phyloP scores from a whole-genome alignment of 2,888 invertebrate species.

The Nomada goodeniana region DNA sequence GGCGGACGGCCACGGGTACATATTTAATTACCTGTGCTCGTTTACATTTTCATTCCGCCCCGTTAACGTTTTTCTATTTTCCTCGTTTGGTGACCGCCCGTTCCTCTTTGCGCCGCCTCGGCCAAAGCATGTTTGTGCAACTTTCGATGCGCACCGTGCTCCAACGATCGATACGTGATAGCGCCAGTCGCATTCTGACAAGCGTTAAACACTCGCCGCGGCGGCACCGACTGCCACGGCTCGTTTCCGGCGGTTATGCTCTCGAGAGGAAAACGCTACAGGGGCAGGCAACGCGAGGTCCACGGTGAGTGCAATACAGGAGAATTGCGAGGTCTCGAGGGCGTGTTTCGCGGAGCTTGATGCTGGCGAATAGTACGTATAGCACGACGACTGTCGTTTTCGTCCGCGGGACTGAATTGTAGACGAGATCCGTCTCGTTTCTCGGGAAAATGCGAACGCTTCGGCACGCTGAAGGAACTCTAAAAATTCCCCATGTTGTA shows the following conservation, averaged over 20 bases:
- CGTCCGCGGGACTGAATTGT: constrained; percentile 71
- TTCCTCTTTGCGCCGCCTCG: background rate
- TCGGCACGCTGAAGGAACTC: background rate
- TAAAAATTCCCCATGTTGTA: constrained; percentile 1
- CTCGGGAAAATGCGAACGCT: constrained; percentile 65
- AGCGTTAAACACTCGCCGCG: constrained; percentile 35
- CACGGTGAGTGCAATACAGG: constrained; percentile 19
- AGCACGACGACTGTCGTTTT: constrained; percentile 73
- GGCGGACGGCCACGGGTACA: constrained; percentile 24
- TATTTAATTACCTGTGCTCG: constrained; percentile 52
- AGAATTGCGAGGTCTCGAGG: constrained; percentile 46
- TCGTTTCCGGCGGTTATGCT: constrained; percentile 62
- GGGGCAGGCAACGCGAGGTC: constrained; percentile 22
- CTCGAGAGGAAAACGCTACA: constrained; percentile 60
- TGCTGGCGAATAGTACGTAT: constrained; percentile 77
- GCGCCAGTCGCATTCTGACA: constrained; percentile 26
- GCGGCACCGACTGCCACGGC: constrained; percentile 34
- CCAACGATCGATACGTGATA: constrained; percentile 14
- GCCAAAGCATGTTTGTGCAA: background rate
- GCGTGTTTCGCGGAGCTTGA: constrained; percentile 65
- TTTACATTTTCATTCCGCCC: constrained; percentile 25
- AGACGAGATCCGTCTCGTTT: constrained; percentile 65
- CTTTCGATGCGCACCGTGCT: constrained; percentile 15
- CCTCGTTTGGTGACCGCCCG: background rate
- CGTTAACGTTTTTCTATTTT: constrained; percentile 15